Base-by-base conservation (phyloP, 2,888 invertebrate genomes). In the Blomia tropicalis region DNA sequence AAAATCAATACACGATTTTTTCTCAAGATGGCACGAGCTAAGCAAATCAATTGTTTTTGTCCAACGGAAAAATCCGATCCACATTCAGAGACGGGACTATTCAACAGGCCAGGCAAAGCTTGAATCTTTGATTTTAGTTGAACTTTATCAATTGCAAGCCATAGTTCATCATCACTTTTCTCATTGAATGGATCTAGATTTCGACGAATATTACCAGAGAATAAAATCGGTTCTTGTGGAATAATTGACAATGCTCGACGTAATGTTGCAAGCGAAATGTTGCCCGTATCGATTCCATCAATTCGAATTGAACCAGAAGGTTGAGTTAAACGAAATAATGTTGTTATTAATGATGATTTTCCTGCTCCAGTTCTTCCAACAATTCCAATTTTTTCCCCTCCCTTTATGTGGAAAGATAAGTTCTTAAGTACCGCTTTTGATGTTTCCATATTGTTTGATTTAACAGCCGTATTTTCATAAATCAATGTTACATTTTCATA, bases 131-230 rank as follows among this genome's bases (percentile, higher is more conserved):
- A 79, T 71, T 85, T 85, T 30, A 87, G 72, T 70, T 87, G 84
- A 22, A 83, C 83, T 75, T 89, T 85, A 68, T 87, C 86, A 23
- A 92, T 74, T 0, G 87, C 87, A 65, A 80, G 79, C 90, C 91
- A 91, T 1, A 92, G 75, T 64, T 83, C 79, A 14, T 79, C 79
- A 69, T 91, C 91, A 0, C 80, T 77, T 71, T 83, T 85, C 70
- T 83, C 82, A 66, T 83, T 81, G 72, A 90, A 89, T 1, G 91
- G 91, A 76, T 92, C 91, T 64, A 92, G 77, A 76, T 92, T 92
- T 71, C 83, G 83, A 1, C 92, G 78, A 77, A 92, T 79, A 2
- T 87, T 84, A 47, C 90, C 90, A 70, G 82, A 79, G 75, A 92
- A 95, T 25, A 90, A 73, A 29, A 89, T 82, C 0, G 90, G 89